Conservation (phyloP, 2,888 invertebrate genomes). For the Campoletis raptor region DNA sequence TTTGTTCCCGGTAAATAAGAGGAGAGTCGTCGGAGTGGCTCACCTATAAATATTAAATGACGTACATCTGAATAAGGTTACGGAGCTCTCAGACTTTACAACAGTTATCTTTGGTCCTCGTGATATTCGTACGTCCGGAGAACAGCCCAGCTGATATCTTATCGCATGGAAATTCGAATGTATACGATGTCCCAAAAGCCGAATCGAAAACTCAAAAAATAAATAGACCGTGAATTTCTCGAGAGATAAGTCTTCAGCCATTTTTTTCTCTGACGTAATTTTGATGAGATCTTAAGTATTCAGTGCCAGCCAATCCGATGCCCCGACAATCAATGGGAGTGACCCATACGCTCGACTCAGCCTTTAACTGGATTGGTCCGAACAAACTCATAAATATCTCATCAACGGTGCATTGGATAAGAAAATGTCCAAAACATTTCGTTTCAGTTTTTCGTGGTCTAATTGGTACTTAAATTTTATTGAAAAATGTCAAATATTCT, state of each 20-base stretch:
- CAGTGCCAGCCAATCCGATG: not conserved
- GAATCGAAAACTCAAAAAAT: not conserved
- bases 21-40: not conserved
- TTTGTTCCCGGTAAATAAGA: not conserved
- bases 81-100: constrained; percentile 2
- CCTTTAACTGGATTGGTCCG: no score
- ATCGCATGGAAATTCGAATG: constrained; percentile 31
- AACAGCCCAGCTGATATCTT: constrained; percentile 39
- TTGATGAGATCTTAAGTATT: not conserved
- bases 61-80: constrained; percentile 11
- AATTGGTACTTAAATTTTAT: not conserved
- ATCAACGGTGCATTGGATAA: not conserved
- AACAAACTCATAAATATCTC: no score
- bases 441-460: not conserved
- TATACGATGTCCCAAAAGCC: not conserved
- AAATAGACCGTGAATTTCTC: not conserved
- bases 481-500: not conserved
- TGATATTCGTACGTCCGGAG: constrained; percentile 1
- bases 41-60: constrained; percentile 8
- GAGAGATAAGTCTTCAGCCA: not conserved
- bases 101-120: constrained; percentile 27
- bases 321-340: no score
- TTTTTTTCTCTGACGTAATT: not conserved
- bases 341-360: no score
- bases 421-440: not conserved